phyloP scores from a whole-genome alignment of 2,888 invertebrate genomes.

The Therioaphis trifolii region DNA sequence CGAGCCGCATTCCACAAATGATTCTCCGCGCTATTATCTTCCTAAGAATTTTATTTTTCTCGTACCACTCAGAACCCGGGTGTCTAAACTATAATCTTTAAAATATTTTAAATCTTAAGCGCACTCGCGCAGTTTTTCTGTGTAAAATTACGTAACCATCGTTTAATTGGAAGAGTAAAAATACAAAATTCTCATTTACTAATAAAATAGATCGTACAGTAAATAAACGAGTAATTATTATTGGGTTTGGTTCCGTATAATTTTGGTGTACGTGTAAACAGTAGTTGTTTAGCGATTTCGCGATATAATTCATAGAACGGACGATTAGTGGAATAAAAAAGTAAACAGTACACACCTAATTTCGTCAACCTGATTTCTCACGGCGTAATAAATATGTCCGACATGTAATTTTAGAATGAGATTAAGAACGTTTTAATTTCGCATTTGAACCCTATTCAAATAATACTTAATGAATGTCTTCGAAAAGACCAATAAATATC shows the following conservation, averaged over 20 bases:
- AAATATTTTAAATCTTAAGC: no score
- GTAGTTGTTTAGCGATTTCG: background rate
- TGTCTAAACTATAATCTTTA: no score
- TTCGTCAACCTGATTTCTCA: background rate
- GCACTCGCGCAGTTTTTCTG: no score
- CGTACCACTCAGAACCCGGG: no score
- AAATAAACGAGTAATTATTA: background rate
- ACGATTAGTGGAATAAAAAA: background rate
- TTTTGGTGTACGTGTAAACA: background rate
- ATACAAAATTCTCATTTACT: no score
- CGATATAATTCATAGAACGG: background rate
- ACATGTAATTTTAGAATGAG: background rate
- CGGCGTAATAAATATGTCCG: background rate
- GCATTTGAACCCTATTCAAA: background rate
- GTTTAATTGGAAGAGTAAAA: no score
- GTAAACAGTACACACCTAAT: background rate
- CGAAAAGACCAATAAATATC: background rate
- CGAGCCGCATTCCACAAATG: no score
- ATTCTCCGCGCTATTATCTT: no score
- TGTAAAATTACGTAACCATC: no score
- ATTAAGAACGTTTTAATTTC: background rate
- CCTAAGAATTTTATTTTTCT: no score
- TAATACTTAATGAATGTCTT: background rate
- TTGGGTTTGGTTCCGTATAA: background rate
- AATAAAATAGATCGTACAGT: no score